Conservation (phyloP, 2,888 invertebrate species). For the Epirrita christyi region DNA sequence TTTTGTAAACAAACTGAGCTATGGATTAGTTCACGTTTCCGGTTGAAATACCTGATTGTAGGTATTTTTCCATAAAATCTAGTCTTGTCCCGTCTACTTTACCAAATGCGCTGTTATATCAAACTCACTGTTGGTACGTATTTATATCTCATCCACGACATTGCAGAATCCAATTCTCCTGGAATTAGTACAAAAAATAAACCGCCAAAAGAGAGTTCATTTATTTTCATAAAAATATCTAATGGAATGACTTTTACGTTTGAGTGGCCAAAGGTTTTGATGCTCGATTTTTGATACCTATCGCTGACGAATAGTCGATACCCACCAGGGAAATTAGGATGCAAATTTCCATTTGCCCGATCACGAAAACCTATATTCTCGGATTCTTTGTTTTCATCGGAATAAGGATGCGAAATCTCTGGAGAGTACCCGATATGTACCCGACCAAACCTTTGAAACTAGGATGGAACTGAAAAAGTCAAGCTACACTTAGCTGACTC, state of each 20-base stretch:
- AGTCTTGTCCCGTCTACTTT: no score
- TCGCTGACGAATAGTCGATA: conserved; percentile 71
- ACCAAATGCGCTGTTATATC: no score
- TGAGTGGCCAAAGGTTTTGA: conserved; percentile 30
- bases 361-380: conserved; percentile 71
- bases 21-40: no score
- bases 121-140: no score
- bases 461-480: conserved; percentile 29
- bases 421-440: conserved; percentile 55
- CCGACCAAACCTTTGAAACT: conserved; percentile 40
- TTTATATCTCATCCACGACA: no score
- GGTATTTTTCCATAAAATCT: no score
- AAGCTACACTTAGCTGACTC: background rate
- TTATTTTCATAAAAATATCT: conserved; percentile 24
- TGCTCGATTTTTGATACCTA: conserved; percentile 64
- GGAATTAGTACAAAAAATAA: conserved; percentile 15
- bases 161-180: conserved; percentile 6
- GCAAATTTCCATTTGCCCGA: conserved; percentile 79
- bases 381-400: conserved; percentile 81
- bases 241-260: conserved; percentile 37
- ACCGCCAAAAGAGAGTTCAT: conserved; percentile 12
- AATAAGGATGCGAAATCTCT: conserved; percentile 71
- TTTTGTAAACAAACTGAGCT: no score
- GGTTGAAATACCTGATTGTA: no score
- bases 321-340: conserved; percentile 83